phyloP scores from a whole-genome alignment of 2,797 vertebrate species.

The Benthosema pterotum region DNA sequence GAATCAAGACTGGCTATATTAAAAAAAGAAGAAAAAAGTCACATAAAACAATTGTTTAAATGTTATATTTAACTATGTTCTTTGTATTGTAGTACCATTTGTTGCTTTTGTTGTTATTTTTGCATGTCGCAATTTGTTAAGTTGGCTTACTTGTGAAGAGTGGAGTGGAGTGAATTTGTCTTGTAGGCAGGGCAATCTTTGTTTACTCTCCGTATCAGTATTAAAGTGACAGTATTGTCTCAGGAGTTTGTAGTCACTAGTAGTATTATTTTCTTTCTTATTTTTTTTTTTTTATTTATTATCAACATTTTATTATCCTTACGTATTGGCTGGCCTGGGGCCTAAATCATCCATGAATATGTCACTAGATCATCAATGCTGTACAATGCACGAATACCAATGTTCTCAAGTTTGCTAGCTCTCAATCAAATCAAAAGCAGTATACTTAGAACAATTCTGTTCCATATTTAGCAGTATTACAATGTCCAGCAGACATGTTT shows the following conservation, averaged over 20 bases:
- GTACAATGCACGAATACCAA: constrained; percentile 58
- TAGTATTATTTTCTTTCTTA: constrained; percentile 48
- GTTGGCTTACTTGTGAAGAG: constrained; percentile 50
- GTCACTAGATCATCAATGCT: constrained; percentile 59
- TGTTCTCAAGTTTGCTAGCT: constrained; percentile 77
- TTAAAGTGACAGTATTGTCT: constrained; percentile 77
- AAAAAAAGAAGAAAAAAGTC: constrained; percentile 25
- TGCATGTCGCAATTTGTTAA: constrained; percentile 64
- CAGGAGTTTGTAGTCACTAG: constrained; percentile 74
- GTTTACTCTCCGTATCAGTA: constrained; percentile 74
- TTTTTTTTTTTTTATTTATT: constrained; percentile 64
- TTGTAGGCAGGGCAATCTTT: constrained; percentile 52
- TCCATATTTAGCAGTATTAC: constrained; percentile 46
- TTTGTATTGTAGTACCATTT: constrained; percentile 64
- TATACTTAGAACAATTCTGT: constrained; percentile 69
- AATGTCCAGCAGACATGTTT: constrained; percentile 54
- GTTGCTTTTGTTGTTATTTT: constrained; percentile 69
- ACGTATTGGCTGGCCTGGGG: constrained; percentile 53
- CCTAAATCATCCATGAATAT: constrained; percentile 27
- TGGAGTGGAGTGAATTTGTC: constrained; percentile 43
- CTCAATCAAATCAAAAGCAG: constrained; percentile 79
- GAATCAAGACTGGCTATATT: constrained; percentile 30
- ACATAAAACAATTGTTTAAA: constrained; percentile 51
- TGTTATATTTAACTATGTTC: constrained; percentile 66
- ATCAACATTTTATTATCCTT: constrained; percentile 57